These are phyloP conservation scores for Leptosomus discolor DNA, from an alignment of 2,113 vertebrate genomes.

Conservation along the genomic window DNA sequence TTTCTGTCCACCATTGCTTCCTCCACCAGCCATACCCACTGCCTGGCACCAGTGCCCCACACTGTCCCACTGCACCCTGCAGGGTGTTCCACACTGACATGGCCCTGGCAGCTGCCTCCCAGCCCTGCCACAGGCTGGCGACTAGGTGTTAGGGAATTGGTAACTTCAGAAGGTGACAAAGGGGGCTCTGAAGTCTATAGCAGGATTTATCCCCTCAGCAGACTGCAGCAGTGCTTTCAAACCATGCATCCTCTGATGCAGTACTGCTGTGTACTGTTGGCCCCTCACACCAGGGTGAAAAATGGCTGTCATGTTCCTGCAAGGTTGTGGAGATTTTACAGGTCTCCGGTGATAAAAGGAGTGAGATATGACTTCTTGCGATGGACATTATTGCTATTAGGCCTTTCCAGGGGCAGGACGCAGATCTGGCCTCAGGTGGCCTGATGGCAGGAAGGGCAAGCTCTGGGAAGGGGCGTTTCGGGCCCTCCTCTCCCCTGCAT, in stretches of 20 bases:
- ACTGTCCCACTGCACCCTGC: neutral
- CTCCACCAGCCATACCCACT: neutral
- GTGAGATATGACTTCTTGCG: neutral
- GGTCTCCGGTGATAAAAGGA: neutral
- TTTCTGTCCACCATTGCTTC: neutral
- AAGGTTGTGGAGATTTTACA: neutral
- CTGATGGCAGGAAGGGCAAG: neutral
- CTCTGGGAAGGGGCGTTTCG: accelerated
- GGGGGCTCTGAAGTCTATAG: neutral
- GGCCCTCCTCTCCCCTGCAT: neutral
- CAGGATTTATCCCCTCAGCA: neutral
- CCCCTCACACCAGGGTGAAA: neutral
- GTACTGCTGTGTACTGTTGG: neutral
- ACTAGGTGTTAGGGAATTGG: accelerated
- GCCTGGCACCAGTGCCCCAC: neutral
- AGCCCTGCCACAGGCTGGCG: accelerated
- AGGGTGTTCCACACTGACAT: neutral
- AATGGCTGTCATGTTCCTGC: neutral
- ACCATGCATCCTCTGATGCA: neutral
- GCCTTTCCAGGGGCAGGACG: neutral
- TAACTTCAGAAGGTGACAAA: neutral
- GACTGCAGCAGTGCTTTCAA: neutral
- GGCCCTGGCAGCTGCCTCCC: neutral
- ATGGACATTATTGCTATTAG: neutral
- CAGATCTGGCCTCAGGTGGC: neutral